Evolutionary conservation across 2,888 invertebrate genomes (phyloP), one percentile per base, ranked within the genome.

Genomic region (Stomorhina lunata): DNA sequence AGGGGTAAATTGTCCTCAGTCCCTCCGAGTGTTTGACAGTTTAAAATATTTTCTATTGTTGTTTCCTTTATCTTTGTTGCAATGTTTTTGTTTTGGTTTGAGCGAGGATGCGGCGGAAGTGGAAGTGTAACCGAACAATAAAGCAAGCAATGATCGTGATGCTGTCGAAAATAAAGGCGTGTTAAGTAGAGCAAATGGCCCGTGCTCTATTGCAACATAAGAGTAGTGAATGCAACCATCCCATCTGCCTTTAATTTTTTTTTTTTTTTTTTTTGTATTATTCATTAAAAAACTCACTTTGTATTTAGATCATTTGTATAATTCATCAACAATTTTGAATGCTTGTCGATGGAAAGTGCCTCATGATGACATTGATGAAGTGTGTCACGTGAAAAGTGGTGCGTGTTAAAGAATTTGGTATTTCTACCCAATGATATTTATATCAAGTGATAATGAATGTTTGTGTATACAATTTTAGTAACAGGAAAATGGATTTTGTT

Each of bases 151-250:
- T n/a, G 15, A 29, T 20, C 9, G 2, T 34, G 40, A 20, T 20
- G 12, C 1, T 69, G 29, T 32, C 57, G 25, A 71, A 61, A 72
- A 61, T 25, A 72, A 37, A 72, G 61, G 72, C 50, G 72, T 72
- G 50, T 17, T 72, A 61, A 72, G 61, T 61, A 72, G 61, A 72
- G 43, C 48, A 72, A 72, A 50, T 61, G 61, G 72, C 40, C 17
- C 61, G 72, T 72, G 72, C 22, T 59, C 34, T 25, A 27, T 59
- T 72, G 27, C 9, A 25, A n/a, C 9, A 9, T 29, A 55, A 10
- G 12, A n/a, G n/a, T n/a, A n/a, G n/a, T 32, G 5, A 17, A 12
- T 15, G 29, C 10, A 20, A 2, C 10, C 25, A 34, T 7, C 25
- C 45, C 48, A 50, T 61, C 57, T 71, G 57, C 25, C 27, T 10